A percentile compares a stretch with the other conserved stretches of the same genome.
Evolutionary conservation across 2,797 vertebrate species (phyloP).

Genomic region (Hemitrygon akajei): DNA sequence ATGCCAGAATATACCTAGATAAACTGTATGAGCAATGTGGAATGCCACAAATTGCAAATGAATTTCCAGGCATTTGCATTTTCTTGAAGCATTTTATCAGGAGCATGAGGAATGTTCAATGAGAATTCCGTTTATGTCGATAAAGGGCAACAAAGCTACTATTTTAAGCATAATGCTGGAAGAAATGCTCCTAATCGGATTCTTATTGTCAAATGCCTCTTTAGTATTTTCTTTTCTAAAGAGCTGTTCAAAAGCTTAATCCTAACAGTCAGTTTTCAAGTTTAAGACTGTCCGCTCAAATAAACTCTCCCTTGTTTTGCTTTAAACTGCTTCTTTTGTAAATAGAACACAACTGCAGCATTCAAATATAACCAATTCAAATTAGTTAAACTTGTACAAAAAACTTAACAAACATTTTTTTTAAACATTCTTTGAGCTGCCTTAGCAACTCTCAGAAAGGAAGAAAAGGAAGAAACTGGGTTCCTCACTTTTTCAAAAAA

Average conservation of each 20-base stretch:
- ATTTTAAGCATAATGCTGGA: not conserved
- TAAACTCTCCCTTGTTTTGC: not conserved
- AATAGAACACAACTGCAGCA: not conserved
- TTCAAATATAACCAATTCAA: not conserved
- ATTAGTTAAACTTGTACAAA: not conserved
- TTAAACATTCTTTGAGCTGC: not conserved
- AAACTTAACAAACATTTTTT: not conserved
- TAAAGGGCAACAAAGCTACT: not conserved
- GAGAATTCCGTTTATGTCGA: not conserved
- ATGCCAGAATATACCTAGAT: too few species aligned
- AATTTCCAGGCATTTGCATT: not conserved
- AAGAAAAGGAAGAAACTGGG: not conserved
- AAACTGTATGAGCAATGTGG: too few species aligned
- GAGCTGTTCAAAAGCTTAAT: not conserved
- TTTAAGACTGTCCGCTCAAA: not conserved
- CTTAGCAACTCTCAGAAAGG: slow-evolving; percentile 23
- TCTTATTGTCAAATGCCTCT: not conserved
- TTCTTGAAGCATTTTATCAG: not conserved
- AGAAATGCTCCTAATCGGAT: not conserved
- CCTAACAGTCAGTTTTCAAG: not conserved
- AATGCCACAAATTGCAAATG: too few species aligned
- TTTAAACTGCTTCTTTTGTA: not conserved
- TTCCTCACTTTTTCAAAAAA: not conserved
- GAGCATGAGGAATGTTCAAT: not conserved
- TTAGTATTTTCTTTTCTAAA: not conserved